Evolutionary conservation across 2,113 vertebrate genomes (phyloP), one percentile per base, ranked within the genome.

Genomic region (Ancistrus triradiatus): DNA sequence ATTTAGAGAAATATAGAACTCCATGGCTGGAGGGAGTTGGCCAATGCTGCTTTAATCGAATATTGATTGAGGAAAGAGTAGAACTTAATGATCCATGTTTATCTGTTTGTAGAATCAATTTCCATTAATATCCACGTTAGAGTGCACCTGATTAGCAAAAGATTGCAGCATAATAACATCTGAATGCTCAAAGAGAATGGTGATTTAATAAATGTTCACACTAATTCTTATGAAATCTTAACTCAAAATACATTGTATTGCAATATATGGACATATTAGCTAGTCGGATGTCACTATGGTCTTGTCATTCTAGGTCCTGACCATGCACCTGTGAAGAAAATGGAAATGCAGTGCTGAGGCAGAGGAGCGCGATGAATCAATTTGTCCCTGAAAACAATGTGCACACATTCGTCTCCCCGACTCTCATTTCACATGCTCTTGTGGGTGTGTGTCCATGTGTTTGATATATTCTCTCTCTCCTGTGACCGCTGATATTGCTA

Each of bases 11-110:
- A 52, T 75, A 76, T 63, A 68, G 33, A 61, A 61, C 73, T 69
- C 10, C 11, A 10, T 63, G 15, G 7, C 17, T 43, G 24, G 15
- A 53, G 44, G 4, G 8, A 33, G 24, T 8, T 9, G 21, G 27
- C 18, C 38, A 33, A 56, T 79, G 55, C 56, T 33, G 48, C 40
- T 74, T 74, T 66, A 69, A 68, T 73, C 58, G 73, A 76, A 68
- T 76, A 85, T 84, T 80, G 86, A 86, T 79, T 77, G 73, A 81
- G 66, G 33, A 71, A 60, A 81, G 77, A 84, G 85, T 78, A 80
- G 72, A 81, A 87, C 80, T 83, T 81, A 87, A 86, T 84, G 82
- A 82, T 73, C 80, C 80, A n/a, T 83, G 77, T 75, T 73, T 78
- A 68, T 75, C 77, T 79, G 69, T 80, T 79, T 82, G 74, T 81